Base-by-base conservation (phyloP, 1,140 invertebrate genomes). In the Melitaea cinxia region DNA sequence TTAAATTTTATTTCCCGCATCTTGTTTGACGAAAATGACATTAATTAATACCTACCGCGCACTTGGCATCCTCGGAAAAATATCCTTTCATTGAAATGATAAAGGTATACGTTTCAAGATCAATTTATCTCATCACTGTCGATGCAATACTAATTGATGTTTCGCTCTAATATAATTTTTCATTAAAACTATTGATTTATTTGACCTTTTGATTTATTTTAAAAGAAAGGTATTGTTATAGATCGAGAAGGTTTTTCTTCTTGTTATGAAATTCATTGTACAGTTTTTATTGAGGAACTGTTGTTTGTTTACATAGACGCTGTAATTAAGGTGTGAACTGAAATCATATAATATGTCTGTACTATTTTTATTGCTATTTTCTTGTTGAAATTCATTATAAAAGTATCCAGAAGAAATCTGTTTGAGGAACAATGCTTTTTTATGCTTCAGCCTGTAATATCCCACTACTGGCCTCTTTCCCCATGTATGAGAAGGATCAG, bases 1-100 rank as follows among this genome's bases (percentile, higher is more conserved):
- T 55, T 23, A 30, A 55, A 24, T 26, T 15, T 19, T n/a, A 14
- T 52, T 50, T 60, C 58, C 58, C 58, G 58, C 58, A 60, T 60
- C 14, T 60, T 24, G 7, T 24, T 2, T 50, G 26, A 37, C 47
- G 42, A 60, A 52, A 26, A 14, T 52, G 58, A 53, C 59, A 53
- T 4, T 61, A 61, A 61, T 53, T 42, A 23, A 39, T 30, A 1
- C 50, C 0, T 61, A 28, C 49, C 49, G 58, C 37, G 42, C 30
- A 14, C 3, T 14, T 14, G 21, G 9, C 23, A 61, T 50, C 59
- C 49, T 61, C 42, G 59, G 23, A 14, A 53, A 30, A 39, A 47
- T 50, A 30, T 39, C 49, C 59, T 37, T 21, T 30, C 45, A 23
- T 23, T 52, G 14, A 47, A 60, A n/a, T 21, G 17, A n/a, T 52